Evolutionary conservation across 2,113 vertebrate genomes (phyloP), one percentile per base, ranked within the genome.

Genomic region (Rhodinocichla rosea): DNA sequence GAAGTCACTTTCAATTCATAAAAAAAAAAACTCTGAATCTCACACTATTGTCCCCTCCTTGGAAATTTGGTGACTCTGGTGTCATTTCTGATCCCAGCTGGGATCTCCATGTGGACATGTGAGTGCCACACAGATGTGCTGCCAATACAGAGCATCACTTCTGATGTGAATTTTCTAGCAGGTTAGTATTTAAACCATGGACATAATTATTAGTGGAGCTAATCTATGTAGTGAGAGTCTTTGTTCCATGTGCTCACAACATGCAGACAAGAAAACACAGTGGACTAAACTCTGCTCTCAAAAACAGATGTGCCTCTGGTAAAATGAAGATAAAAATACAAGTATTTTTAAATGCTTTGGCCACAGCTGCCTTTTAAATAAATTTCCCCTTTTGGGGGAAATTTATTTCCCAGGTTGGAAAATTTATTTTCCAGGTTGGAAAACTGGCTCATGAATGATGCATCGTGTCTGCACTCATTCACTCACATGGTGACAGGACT

Each of bases 111-210:
- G 1, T 30, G 74, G 55, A 14, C 18, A 45, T 22, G 35, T 67
- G 52, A n/a, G 20, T 4, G 10, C 30, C 2, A 3, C 33, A 14
- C n/a, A 67, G 42, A 21, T 0, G 1, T 49, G 79, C n/a, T 85
- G 47, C 45, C 55, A 67, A 18, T 24, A 18, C 35, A 53, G 32
- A 53, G 20, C 42, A 39, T 57, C 0, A 0, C 53, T 71, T 30
- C 52, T 57, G 22, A 33, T 14, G 10, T 26, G 26, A 22, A 20
- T 37, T 64, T 93, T n/a, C 63, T 57, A 73, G 27, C 52, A 44
- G 42, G 37, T 53, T 73, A 52, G 15, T 52, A 28, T 37, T 57
- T 62, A 75, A 87, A 80, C 18, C 11, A 8, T 24, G 39, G 33
- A 50, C 75, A 53, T 33, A 57, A 63, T 55, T 77, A 10, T 15